These are phyloP conservation scores for Rhagoletis zephyria DNA, from an alignment of 1,140 invertebrate genomes.

Conservation along the genomic window DNA sequence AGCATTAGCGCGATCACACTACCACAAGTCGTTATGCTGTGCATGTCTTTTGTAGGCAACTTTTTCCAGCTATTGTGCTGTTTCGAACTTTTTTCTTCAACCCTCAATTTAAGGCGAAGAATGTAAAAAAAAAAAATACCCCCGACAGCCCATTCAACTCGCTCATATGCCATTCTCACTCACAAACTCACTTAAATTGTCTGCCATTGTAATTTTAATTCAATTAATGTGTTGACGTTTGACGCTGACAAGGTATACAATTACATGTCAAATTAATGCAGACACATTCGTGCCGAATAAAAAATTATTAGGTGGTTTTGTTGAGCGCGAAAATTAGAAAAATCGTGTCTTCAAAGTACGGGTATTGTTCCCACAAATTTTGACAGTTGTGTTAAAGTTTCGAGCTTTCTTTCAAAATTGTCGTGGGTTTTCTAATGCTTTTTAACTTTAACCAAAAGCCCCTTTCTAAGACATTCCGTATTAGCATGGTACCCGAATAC, in stretches of 20 bases:
- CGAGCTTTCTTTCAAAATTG: no score
- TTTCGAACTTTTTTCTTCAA: neutral
- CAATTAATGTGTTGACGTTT: constrained; percentile 46
- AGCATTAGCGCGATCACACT: constrained; percentile 36
- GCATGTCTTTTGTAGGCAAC: neutral
- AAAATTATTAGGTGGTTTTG: no score
- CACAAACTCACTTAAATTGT: neutral
- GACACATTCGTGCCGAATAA: neutral
- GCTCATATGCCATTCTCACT: neutral
- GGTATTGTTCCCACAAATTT: no score
- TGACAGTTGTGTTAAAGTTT: no score
- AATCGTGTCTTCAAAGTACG: no score
- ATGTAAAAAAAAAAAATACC: neutral
- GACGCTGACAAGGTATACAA: constrained; percentile 10
- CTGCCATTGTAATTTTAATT: constrained; percentile 44
- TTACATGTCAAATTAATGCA: constrained; percentile 43
- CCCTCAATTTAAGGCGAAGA: neutral
- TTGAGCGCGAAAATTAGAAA: no score
- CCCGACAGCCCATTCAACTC: neutral
- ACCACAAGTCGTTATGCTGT: neutral
- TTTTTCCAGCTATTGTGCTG: neutral
- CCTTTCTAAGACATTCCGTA: no score
- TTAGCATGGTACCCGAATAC: no score
- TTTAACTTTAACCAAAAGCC: no score
- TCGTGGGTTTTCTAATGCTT: no score